phyloP scores from a whole-genome alignment of 2,888 invertebrate genomes.

The Pseudococcus longispinus region DNA sequence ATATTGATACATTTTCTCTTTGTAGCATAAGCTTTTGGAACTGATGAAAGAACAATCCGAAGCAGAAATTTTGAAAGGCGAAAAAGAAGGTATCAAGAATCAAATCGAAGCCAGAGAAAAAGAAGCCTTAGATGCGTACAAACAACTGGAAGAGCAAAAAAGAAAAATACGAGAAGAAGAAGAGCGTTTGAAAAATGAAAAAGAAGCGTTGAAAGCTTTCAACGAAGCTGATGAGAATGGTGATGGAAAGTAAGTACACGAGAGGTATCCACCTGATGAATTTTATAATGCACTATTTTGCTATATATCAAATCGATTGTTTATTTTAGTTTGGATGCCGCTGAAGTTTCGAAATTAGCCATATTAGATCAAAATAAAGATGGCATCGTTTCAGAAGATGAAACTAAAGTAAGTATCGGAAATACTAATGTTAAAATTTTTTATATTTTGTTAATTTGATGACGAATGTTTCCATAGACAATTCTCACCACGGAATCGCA shows the following conservation, averaged over 20 bases:
- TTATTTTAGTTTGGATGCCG: constrained; percentile 68
- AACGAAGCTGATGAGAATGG: constrained; percentile 79
- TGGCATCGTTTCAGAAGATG: constrained; percentile 86
- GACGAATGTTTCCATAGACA: background rate
- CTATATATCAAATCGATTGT: background rate
- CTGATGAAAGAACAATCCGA: constrained; percentile 71
- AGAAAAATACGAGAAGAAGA: constrained; percentile 68
- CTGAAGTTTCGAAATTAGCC: constrained; percentile 74
- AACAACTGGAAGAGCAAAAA: constrained; percentile 64
- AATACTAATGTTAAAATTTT: background rate
- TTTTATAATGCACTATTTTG: background rate
- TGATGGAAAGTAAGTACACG: constrained; percentile 68
- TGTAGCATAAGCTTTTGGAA: constrained; percentile 40
- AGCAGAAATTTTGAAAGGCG: constrained; percentile 79
- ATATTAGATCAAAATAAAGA: constrained; percentile 89
- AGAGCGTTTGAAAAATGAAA: constrained; percentile 67
- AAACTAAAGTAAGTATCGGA: constrained; percentile 68
- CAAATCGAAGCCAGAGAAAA: constrained; percentile 77
- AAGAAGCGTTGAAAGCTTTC: constrained; percentile 79
- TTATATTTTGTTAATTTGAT: background rate
- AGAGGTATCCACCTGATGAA: background rate
- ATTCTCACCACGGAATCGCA: constrained; percentile 8
- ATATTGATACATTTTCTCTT: background rate
- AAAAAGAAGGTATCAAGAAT: constrained; percentile 77
- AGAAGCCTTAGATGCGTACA: constrained; percentile 76